Base-by-base conservation (phyloP, 2,113 vertebrate species). In the Brachyhypopomus gauderio region DNA sequence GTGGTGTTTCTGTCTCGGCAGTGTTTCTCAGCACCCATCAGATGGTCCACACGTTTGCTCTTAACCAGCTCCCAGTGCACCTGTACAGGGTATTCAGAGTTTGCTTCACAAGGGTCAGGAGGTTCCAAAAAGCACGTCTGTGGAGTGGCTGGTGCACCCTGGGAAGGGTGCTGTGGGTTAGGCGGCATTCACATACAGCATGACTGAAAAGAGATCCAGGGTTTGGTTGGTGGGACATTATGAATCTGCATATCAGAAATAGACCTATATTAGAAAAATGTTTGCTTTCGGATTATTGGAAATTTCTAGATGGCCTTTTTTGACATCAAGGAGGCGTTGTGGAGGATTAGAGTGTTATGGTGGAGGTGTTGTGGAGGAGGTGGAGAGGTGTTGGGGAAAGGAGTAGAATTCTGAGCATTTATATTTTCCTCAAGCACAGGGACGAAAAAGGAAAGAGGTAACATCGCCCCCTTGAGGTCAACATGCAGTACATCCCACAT, bases 381-480 rank as follows among this genome's bases (percentile, higher is more conserved):
- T 30, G 30, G 30, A 48, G 7, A 25, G 22, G 22, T 41, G 22
- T 11, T 52, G 12, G 30, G 64, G 22, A 41, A 67, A 70, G n/a
- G 34, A 70, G 36, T 34, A 22, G 36, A 38, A 41, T 41, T 22
- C 66, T 20, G 20, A 20, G 38, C 20, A 8, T 70, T 70, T 70
- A 67, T 67, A 70, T 70, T 70, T 70, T 9, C 34, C 4, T 58
- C 17, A 34, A 16, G 27, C 64, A 27, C 27, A 14, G 56, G 7
- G 41, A 58, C 4, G 22, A n/a, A 36, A 70, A 19, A 62, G 58
- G 60, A 70, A 34, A 88, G 75, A 74, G 55, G 52, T 27, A 75
- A 82, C 55, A 84, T 66, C 73, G 69, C 87, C 87, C 78, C 83
- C 87, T 88, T 78, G 72, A 75, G 87, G 79, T 72, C 22, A 55